Evolutionary conservation across 2,113 vertebrate genomes (phyloP), one percentile per base, ranked within the genome.

Genomic region (Hypomesus transpacificus): DNA sequence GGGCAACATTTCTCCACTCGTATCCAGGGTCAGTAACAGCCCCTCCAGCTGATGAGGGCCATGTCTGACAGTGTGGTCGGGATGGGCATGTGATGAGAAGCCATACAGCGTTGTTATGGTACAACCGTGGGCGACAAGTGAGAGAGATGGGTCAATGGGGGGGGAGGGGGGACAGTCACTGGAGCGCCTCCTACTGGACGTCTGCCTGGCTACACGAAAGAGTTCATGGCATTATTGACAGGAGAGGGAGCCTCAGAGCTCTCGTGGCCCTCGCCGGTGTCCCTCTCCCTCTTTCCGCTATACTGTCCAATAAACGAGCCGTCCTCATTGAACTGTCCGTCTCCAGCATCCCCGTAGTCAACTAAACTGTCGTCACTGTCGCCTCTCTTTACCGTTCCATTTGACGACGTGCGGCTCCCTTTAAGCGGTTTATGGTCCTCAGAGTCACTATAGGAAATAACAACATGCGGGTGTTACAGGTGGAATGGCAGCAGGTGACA

Each of bases 231-330:
- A 82, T 88, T 98, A 87, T 95, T 94, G 84, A 97, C 92, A 4
- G 97, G 97, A 86, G 96, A 98, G 20, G 96, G 96, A 76, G 96
- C 95, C 89, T 95, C 96, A 14, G 97, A 98, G 89, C 95, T 98
- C 89, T 97, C 95, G 7, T 94, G 95, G 81, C 95, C 95, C 92
- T 95, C 95, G 1, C 91, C 93, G 3, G 92, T 93, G 84, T 96
- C 95, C 90, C 95, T 95, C 89, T 95, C 76, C 79, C 31, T 97
- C 92, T 94, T 97, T 66, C 96, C 96, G 72, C 96, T 99, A 82
- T 99, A 98, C 80, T 99, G 96, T 86, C 97, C 97, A 78, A 99
- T 99, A 91, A 99, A 99, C 24, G 97, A 98, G 84, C 97, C 97
- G 74, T 99, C 97, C 89, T 99, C 96, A 88, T 98, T 99, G 94